Conservation (phyloP, 2,797 vertebrate genomes). For the Malacoraja senta region DNA sequence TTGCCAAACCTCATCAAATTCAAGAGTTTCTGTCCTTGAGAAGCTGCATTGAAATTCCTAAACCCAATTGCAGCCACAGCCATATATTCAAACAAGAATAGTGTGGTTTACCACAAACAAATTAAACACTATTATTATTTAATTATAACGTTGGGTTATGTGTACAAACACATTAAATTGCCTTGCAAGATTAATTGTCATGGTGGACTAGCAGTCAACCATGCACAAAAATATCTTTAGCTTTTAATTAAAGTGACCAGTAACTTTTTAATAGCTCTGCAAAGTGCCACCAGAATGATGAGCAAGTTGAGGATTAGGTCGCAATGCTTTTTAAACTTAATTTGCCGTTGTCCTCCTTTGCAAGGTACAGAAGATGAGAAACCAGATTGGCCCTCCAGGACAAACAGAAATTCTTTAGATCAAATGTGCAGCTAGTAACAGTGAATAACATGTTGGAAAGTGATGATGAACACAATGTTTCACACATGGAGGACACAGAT, state of each 20-base stretch:
- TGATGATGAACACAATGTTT: not conserved
- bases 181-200: not conserved
- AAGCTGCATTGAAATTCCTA: not conserved
- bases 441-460: too few species aligned
- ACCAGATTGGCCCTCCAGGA: not conserved
- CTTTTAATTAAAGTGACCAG: not conserved
- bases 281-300: not conserved
- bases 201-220: not conserved
- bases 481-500: not conserved
- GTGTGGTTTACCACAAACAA: not conserved
- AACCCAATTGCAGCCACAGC: not conserved
- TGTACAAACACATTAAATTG: not conserved
- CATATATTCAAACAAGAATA: not conserved
- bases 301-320: not conserved
- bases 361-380: not conserved
- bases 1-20: not conserved
- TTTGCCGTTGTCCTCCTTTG: not conserved
- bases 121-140: constrained; percentile 1
- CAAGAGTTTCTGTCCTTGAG: not conserved
- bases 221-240: not conserved
- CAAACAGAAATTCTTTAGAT: not conserved
- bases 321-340: not conserved
- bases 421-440: not conserved
- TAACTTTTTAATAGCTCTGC: not conserved
- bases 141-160: not conserved